Conservation (phyloP, 1,140 invertebrate species). For the Drosophila prosaltans region DNA sequence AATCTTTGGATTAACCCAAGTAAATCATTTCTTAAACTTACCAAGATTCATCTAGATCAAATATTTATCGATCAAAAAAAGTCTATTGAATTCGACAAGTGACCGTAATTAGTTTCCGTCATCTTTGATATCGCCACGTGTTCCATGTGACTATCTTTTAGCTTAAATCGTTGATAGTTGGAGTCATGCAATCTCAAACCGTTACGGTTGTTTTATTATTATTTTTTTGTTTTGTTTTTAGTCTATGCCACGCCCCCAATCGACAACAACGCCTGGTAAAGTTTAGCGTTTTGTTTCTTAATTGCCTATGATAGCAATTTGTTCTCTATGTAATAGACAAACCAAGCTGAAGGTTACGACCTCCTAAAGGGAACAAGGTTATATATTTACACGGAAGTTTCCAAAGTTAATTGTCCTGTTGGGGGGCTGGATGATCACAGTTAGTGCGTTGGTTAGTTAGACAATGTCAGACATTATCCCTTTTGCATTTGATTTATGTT, state of each 20-base stretch:
- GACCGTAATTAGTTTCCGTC: not conserved
- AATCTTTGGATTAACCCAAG: too few relatives aligned
- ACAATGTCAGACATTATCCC: constrained; percentile 14
- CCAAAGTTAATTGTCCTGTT: constrained; percentile 46
- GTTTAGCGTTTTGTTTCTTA: constrained; percentile 29
- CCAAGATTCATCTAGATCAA: too few relatives aligned
- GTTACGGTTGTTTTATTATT: not conserved
- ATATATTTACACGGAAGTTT: constrained; percentile 21
- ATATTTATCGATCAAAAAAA: too few relatives aligned
- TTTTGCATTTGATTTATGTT: constrained; percentile 29
- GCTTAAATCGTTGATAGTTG: not conserved
- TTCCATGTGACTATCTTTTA: not conserved
- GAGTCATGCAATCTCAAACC: constrained; percentile 3
- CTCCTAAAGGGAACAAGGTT: constrained; percentile 45
- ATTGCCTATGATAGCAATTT: constrained; percentile 54
- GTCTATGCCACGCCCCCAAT: not conserved
- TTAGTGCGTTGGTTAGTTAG: constrained; percentile 3
- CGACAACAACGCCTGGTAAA: constrained; percentile 27
- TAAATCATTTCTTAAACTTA: too few relatives aligned
- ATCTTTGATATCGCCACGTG: not conserved
- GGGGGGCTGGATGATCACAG: not conserved
- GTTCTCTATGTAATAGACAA: constrained; percentile 2
- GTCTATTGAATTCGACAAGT: too few relatives aligned
- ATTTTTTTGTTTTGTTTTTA: too few relatives aligned
- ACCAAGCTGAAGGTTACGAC: constrained; percentile 23